Base-by-base conservation (phyloP, 2,888 invertebrate genomes). In the Elmis aenea region DNA sequence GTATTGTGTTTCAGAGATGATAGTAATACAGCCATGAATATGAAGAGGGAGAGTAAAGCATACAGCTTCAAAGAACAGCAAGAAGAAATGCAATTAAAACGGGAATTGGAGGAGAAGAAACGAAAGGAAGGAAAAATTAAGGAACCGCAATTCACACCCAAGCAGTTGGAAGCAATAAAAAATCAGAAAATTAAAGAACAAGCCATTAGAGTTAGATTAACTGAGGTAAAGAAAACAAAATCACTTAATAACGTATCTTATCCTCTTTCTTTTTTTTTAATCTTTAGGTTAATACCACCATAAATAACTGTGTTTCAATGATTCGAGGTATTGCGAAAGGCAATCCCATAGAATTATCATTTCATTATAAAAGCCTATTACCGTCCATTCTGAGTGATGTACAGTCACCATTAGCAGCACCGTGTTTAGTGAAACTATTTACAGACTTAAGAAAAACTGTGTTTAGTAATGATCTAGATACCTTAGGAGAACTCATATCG, bases 31-130 rank as follows among this genome's bases (percentile, higher is more conserved):
- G 73, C 71, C 28, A 81, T 79, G 74, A 94, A 96, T 55, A 76
- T 96, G 64, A 93, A 91, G 66, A 77, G 95, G 9, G 97, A 97
- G 65, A 96, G 92, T 66, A 96, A 95, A 69, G 89, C 85, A 2
- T 97, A 97, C 66, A 92, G 93, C 44, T 95, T 91, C 66, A 91
- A 93, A 61, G 97, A 97, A 44, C 97, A 99, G 64, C 75, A 93
- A 58, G 96, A 95, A 58, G 97, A 97, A 64, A 66, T 93, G 50
- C 91, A 95, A 60, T 71, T 96, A 33, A 75, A 89, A n/a, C 80
- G 91, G 42, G 95, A 96, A 69, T 70, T 95, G 11, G 94, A 94
- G 52, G 93, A 92, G 53, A 92, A 92, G 66, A 81, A 81, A 33
- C 79, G 80, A 14, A 77, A 77, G 38, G 85, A 88, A 55, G 90